Evolutionary conservation across 2,888 invertebrate species (phyloP), one percentile per base, ranked within the genome.

Genomic region (Euzetes globulus): DNA sequence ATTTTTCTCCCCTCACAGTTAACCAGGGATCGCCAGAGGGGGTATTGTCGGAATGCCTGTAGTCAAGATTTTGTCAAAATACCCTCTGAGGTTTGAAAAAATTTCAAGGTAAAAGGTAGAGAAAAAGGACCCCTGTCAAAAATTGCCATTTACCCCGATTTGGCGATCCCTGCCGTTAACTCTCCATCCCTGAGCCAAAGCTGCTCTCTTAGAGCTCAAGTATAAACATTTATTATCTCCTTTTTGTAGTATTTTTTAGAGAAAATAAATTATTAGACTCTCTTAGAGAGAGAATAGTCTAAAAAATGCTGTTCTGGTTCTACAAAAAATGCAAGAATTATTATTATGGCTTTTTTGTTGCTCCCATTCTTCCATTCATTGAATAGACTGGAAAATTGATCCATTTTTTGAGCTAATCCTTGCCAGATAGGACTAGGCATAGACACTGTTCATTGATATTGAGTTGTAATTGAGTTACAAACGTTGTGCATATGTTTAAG

Each of bases 401-500:
- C 60, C 29, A 60, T 60, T 60, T 60, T 60, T 27, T 27, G 25
- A 7, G 29, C 11, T 41, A 27, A 22, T 60, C 13, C 60, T 22
- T 6, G 33, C 33, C 27, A 17, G 25, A 63, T 63, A 33, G 63
- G 63, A 29, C 63, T n/a, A 63, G 63, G 11, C 63, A 33, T 63
- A 41, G 41, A 41, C 7, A 27, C 63, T 25, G 58, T 27, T 17
- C 58, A 19, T 22, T 17, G n/a, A 33, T 29, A 60, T 27, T n/a
- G 7, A 60, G 17, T n/a, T n/a, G 17, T 63, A 63, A 63, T 63
- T 63, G 33, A 63, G 33, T 63, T 63, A 63, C 33, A 63, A n/a
- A 25, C 1, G 37, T 19, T 22, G 6, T 63, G 63, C 63, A 27
- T 63, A 63, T 63, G 63, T 63, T 55, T 33, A 33, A 63, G 9